Evolutionary conservation across 2,888 invertebrate genomes (phyloP), one percentile per base, ranked within the genome.

Genomic region (Platycnemis pennipes): DNA sequence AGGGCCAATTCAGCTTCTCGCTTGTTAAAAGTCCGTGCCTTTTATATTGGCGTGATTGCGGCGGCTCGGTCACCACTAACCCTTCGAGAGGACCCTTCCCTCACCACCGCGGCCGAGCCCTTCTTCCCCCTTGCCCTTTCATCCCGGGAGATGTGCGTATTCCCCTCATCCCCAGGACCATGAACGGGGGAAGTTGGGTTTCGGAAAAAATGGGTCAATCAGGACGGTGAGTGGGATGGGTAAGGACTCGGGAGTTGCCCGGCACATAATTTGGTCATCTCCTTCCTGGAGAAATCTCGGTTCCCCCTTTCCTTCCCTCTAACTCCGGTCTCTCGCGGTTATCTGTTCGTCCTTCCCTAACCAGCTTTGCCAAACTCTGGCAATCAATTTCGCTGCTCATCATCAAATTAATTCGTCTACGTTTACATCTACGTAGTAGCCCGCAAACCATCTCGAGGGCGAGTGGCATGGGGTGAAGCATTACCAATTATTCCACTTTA

Each of bases 1-100:
- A 77, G 77, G 77, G n/a, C 77, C 77, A 77, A 77, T 77, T 77
- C 77, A 77, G 77, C 77, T 37, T 37, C 77, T 2, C 37, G 77
- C 77, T 77, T 77, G 77, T 77, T 77, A 77, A 77, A 77, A 77
- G 77, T 77, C 77, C 31, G 77, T n/a, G 77, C 8, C 37, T 37
- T 77, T 77, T 37, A 77, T 77, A 77, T 77, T 77, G 77, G 77
- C 37, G 77, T 77, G 77, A 77, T 77, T 77, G 77, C 77, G 77
- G 37, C 37, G 77, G 31, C 31, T 5, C 37, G n/a, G 63, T 8
- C 26, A 63, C n/a, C 22, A 63, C 63, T 63, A 31, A 13, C 31
- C 77, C 37, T 77, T 77, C 77, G 77, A 77, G 77, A 77, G 11
- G 22, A 19, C 44, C 26, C 7, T 26, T 87, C 87, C 44, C 5